Evolutionary conservation across 2,888 invertebrate genomes (phyloP), one percentile per base, ranked within the genome.

Genomic region (Operophtera brumata): DNA sequence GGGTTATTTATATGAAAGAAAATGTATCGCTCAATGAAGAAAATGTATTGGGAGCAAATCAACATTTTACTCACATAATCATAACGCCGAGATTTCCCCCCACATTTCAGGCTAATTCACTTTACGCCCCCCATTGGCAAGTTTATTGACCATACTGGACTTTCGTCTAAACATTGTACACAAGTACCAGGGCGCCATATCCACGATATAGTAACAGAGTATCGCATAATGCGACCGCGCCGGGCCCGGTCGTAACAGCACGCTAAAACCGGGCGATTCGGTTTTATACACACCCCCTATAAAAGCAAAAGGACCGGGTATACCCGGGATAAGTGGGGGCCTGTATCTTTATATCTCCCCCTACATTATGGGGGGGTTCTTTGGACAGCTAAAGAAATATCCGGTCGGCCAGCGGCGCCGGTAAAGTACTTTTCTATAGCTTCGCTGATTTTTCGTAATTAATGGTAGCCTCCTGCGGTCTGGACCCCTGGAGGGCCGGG

Each of bases 311-410:
- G 88, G 89, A 86, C 87, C 86, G 86, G 84, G 56, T 85, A 83
- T 80, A 84, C 85, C 84, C 78, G 85, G 87, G 87, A 86, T 88
- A 89, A 86, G 86, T 86, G 89, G 88, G 87, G 83, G 82, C 70
- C 86, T 87, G 87, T 89, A 89, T 90, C 89, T 89, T 88, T 89
- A 89, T 90, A 90, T 89, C 88, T 86, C 83, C 86, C 79, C 86
- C 86, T 81, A 78, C 84, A 88, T 89, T 88, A 88, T 87, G 84
- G 88, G 88, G 87, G 82, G 88, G 86, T 83, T 84, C 87, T 86
- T 89, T 86, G 89, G 89, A 88, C 88, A 88, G 88, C 89, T 89
- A 87, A 89, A 90, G 90, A 89, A 90, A 89, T 90, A 89, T 88
- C 87, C 88, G 88, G 88, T 82, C 79, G 86, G 85, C 77, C 74